Base-by-base conservation (phyloP, 30 jellyfish, hydroid and myxozoan species). In the Nemopilema nomurai region DNA sequence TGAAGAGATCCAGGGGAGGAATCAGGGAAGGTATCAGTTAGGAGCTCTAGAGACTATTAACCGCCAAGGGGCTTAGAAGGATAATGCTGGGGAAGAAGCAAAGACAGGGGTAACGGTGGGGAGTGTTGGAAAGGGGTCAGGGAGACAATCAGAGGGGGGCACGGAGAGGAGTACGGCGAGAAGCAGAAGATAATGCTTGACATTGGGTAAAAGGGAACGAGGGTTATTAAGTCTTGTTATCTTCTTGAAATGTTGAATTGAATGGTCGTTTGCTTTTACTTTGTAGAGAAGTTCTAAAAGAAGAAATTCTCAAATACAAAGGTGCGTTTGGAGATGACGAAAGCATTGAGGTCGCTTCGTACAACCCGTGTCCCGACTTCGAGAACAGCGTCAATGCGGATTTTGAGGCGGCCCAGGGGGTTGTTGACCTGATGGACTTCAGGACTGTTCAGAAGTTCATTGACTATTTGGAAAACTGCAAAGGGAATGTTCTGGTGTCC, bases 311-410 rank as follows among this genome's bases (percentile, higher is more conserved):
- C 62, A 71, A 83, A 28, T 83, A 83, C 73, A 71, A 63, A 25
- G 91, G 91, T 1, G 79, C 41, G 18, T 53, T 71, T 27, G 91
- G 51, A 32, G 91, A 74, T 0, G 29, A 67, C 28, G 86, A 71
- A 49, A 70, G 66, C 30, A 84, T 70, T 52, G 86, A 69, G 26
- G 20, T 63, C 8, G 69, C 86, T 16, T 16, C 26, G 25, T 83
- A 28, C 80, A 83, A 76, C 21, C 86, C 91, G 16, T 83, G 91
- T 49, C 93, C 93, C 18, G 96, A 70, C 71, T 90, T 90, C 66
- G 87, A 76, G 76, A 78, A 90, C 70, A 90, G 97, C 64, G 68
- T 90, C 13, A 64, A 79, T 69, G 83, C 90, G 0, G 97, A 90
- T 50, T 74, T 64, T 49, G 89, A 84, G 32, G 95, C 97, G 18